Evolutionary conservation across 1,140 invertebrate genomes (phyloP).

Genomic region (Nebria ingens): DNA sequence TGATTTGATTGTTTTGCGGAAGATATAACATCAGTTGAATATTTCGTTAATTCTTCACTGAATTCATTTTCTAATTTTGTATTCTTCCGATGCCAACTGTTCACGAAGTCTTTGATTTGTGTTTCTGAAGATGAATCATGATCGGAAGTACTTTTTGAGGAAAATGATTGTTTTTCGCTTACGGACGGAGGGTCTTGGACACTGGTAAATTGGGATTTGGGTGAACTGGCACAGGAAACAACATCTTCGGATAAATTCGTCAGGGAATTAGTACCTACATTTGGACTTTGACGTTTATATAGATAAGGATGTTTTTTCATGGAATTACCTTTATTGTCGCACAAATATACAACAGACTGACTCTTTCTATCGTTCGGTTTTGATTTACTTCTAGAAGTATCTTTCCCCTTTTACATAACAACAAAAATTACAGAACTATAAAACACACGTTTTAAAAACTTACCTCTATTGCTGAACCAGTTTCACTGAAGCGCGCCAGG

Average conservation of each 20-base stretch:
- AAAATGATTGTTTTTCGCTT: not conserved
- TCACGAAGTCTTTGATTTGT: slow-evolving; percentile 5
- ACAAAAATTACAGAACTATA: slow-evolving; percentile 13
- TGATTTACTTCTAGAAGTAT: slow-evolving; percentile 32
- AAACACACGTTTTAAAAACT: not conserved
- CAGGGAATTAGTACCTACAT: not conserved
- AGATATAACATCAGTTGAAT: slow-evolving; percentile 38
- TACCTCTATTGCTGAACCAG: slow-evolving; percentile 16
- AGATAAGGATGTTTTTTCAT: not conserved
- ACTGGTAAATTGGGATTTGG: not conserved
- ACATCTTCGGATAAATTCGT: not conserved
- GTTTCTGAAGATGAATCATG: not conserved
- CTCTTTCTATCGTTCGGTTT: slow-evolving; percentile 11
- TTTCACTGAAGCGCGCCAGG: slow-evolving; percentile 25
- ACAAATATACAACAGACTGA: not conserved
- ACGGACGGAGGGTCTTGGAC: not conserved
- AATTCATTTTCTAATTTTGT: slow-evolving; percentile 14
- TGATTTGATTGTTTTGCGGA: slow-evolving; percentile 39
- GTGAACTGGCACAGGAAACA: not conserved
- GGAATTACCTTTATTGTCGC: not conserved
- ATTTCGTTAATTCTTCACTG: slow-evolving; percentile 26
- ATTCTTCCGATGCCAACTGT: not conserved
- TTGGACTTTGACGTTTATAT: too few species aligned
- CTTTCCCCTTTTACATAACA: slow-evolving; percentile 39
- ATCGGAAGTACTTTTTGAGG: slow-evolving; percentile 11